A percentile compares a stretch with the other conserved stretches of the same genome.
Evolutionary conservation across 2,797 vertebrate species (phyloP).

Genomic region (Scleropages formosus): DNA sequence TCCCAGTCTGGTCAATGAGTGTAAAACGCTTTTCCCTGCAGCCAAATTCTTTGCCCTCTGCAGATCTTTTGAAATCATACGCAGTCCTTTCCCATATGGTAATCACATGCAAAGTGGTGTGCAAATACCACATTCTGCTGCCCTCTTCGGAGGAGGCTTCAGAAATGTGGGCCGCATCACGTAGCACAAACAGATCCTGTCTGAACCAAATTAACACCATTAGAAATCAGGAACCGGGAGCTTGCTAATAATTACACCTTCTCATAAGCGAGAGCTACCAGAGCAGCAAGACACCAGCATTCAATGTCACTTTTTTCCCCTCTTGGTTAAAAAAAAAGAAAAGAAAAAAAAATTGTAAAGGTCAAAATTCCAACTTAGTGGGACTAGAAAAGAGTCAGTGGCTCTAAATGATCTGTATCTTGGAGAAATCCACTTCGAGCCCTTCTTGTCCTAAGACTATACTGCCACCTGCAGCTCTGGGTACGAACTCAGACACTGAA

Average conservation of each 20-base stretch:
- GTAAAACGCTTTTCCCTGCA: constrained; percentile 66
- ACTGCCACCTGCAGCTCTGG: constrained; percentile 88
- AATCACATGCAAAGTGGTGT: constrained; percentile 69
- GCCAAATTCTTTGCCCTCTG: constrained; percentile 68
- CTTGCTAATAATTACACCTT: constrained; percentile 76
- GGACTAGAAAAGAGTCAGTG: constrained; percentile 58
- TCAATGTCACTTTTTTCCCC: constrained; percentile 69
- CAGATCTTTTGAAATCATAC: constrained; percentile 67
- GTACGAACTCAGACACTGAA: constrained; percentile 34
- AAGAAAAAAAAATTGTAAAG: constrained; percentile 82
- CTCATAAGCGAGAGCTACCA: constrained; percentile 55
- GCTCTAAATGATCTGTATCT: constrained; percentile 53
- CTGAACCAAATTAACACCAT: constrained; percentile 66
- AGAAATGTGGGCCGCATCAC: constrained; percentile 61
- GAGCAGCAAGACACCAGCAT: constrained; percentile 53
- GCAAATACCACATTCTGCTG: constrained; percentile 45
- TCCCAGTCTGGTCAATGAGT: constrained; percentile 71
- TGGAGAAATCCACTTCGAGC: constrained; percentile 44
- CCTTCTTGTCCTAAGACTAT: constrained; percentile 72
- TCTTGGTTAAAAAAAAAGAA: constrained; percentile 73
- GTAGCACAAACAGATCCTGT: constrained; percentile 64
- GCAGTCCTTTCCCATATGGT: constrained; percentile 53
- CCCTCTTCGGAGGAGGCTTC: constrained; percentile 37
- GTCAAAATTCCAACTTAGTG: constrained; percentile 69
- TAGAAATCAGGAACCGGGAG: constrained; percentile 60